A percentile compares a stretch with the other conserved stretches of the same genome.
phyloP scores from a whole-genome alignment of 2,113 vertebrate genomes.

The Oncorhynchus keta region DNA sequence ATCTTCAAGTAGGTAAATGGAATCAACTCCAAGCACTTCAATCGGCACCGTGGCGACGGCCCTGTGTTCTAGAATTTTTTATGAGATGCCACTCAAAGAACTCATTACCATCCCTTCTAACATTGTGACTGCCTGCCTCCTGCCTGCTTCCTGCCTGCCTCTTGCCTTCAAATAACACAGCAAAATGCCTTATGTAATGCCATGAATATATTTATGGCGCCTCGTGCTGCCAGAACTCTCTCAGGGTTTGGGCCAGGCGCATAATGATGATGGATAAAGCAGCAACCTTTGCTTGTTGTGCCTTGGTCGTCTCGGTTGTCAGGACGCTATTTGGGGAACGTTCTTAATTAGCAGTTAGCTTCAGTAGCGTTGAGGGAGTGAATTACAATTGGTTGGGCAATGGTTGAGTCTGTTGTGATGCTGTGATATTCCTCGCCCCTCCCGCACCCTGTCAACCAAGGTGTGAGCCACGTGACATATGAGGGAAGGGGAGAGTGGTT shows the following conservation, averaged over 20 bases:
- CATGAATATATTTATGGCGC: conserved; percentile 23
- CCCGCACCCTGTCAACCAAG: conserved; percentile 25
- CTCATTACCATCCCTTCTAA: background rate
- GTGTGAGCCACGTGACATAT: conserved; percentile 15
- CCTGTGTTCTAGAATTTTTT: background rate
- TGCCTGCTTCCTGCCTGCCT: background rate
- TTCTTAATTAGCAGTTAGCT: too few species aligned
- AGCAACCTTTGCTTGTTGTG: conserved; percentile 1
- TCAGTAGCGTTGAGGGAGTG: too few species aligned
- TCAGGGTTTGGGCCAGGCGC: background rate
- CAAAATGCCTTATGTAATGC: conserved; percentile 6
- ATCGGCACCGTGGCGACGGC: background rate
- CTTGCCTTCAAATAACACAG: background rate
- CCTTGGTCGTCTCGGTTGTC: background rate
- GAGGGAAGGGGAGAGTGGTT: background rate
- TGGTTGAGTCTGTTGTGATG: background rate
- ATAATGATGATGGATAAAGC: conserved; percentile 11
- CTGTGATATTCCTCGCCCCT: conserved; percentile 35
- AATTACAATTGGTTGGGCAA: too few species aligned
- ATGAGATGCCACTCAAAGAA: background rate
- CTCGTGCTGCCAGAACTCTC: background rate
- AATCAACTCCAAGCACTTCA: background rate
- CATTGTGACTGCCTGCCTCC: background rate
- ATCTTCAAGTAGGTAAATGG: background rate
- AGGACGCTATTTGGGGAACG: background rate